These are phyloP conservation scores for Ligdia adustata DNA, from an alignment of 2,888 invertebrate genomes.

Conservation along the genomic window DNA sequence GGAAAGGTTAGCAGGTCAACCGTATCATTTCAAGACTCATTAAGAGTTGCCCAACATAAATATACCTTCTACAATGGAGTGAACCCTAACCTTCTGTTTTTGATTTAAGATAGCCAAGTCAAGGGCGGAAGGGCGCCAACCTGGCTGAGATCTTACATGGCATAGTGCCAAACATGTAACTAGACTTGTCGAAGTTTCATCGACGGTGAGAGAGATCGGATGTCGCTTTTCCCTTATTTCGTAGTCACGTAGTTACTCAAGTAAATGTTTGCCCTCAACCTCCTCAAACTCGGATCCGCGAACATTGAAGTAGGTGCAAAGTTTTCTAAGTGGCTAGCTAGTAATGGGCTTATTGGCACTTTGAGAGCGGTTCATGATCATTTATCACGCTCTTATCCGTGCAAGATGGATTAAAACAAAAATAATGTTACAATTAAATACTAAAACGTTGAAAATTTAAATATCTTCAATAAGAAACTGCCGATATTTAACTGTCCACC, in stretches of 20 bases:
- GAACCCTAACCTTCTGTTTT: constrained; percentile 20
- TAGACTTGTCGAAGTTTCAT: constrained; percentile 22
- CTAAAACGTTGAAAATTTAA: no score
- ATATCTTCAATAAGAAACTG: no score
- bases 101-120: constrained; percentile 29
- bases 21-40: constrained; percentile 15
- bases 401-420: constrained; percentile 15
- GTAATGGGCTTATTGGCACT: constrained; percentile 15
- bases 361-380: constrained; percentile 8
- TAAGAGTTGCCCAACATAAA: constrained; percentile 13
- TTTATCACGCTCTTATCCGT: constrained; percentile 18
- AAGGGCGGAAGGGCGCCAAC: constrained; percentile 36
- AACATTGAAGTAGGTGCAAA: constrained; percentile 23
- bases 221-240: constrained; percentile 14
- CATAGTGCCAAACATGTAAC: constrained; percentile 29
- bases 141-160: constrained; percentile 29
- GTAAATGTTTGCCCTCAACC: constrained; percentile 38
- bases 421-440: no score
- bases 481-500: no score
- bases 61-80: constrained; percentile 1
- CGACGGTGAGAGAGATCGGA: constrained; percentile 14
- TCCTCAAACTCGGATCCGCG: constrained; percentile 18
- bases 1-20: constrained; percentile 20
- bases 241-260: constrained; percentile 20
- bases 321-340: constrained; percentile 14